phyloP scores from a whole-genome alignment of 2,797 vertebrate species.

The Leptatherina wallacei region DNA sequence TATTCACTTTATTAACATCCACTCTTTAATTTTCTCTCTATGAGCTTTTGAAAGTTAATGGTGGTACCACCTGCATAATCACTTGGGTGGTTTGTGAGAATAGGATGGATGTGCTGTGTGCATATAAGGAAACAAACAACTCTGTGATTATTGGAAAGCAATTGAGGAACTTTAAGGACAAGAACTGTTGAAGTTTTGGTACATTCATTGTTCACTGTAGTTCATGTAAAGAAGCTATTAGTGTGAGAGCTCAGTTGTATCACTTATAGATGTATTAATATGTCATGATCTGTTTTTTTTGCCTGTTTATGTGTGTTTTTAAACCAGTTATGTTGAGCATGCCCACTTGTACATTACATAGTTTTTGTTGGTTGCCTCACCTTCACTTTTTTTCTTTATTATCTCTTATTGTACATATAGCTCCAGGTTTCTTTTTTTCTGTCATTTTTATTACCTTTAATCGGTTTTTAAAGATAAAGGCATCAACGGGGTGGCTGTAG shows the following conservation, averaged over 20 bases:
- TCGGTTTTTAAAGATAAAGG: neutral
- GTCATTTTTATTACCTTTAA: neutral
- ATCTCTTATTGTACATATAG: neutral
- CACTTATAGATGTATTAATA: neutral
- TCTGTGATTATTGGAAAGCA: slow-evolving; percentile 5
- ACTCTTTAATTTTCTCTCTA: slow-evolving; percentile 40
- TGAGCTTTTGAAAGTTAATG: slow-evolving; percentile 57
- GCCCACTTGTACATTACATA: neutral
- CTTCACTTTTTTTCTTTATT: neutral
- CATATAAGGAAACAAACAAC: slow-evolving; percentile 24
- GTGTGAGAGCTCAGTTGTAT: neutral
- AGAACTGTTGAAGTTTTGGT: neutral
- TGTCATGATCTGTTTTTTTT: neutral
- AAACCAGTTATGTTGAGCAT: neutral
- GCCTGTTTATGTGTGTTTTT: neutral
- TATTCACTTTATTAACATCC: slow-evolving; percentile 46
- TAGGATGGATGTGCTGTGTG: slow-evolving; percentile 42
- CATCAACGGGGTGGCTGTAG: no score
- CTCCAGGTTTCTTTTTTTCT: neutral
- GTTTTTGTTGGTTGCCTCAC: neutral
- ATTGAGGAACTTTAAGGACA: slow-evolving; percentile 12
- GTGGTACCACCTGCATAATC: slow-evolving; percentile 38
- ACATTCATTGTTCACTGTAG: neutral
- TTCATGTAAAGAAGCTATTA: neutral
- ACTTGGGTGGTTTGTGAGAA: slow-evolving; percentile 41